Evolutionary conservation across 2,797 vertebrate genomes (phyloP).

Genomic region (Eulemur coronatus): DNA sequence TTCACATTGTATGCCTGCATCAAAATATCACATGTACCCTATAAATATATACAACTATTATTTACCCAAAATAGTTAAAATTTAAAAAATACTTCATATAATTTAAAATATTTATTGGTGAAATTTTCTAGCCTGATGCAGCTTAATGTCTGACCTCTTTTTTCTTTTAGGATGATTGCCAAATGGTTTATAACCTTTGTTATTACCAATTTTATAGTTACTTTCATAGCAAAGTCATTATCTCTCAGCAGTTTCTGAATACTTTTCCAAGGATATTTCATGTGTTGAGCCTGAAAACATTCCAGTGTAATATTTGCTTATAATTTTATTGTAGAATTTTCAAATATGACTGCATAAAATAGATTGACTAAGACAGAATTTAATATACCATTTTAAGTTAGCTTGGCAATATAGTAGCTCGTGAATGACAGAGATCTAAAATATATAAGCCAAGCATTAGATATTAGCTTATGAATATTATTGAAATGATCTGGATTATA

Average conservation of each 20-base stretch:
- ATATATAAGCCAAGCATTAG: background rate
- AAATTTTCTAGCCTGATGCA: background rate
- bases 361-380: background rate
- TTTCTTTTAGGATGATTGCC: background rate
- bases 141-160: background rate
- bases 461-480: background rate
- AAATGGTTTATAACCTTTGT: background rate
- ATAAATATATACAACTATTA: background rate
- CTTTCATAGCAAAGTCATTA: constrained; percentile 38
- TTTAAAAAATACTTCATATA: background rate
- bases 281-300: background rate
- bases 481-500: background rate
- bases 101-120: constrained; percentile 25
- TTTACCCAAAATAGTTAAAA: background rate
- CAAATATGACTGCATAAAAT: constrained; percentile 39
- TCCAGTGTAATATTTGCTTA: background rate
- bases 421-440: background rate
- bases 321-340: constrained; percentile 13
- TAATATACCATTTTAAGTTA: background rate
- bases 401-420: background rate
- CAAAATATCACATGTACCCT: background rate
- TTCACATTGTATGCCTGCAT: background rate
- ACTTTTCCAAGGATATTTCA: constrained; percentile 16
- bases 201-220: constrained; percentile 40
- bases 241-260: constrained; percentile 8